Evolutionary conservation across 2,797 vertebrate genomes (phyloP).

Genomic region (Bradypodion ventrale): DNA sequence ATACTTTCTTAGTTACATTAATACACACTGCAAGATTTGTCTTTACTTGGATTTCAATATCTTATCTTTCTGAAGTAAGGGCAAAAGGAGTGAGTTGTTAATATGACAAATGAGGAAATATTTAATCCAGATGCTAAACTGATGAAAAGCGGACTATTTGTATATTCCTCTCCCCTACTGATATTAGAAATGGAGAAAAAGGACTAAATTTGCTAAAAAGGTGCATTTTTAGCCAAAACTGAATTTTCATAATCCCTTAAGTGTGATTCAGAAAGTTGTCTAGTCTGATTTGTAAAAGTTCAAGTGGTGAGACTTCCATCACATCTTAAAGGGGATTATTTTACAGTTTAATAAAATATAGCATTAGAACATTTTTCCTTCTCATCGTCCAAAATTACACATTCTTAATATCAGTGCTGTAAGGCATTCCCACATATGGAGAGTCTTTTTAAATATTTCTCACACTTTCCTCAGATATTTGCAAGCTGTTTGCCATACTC

Average conservation of each 20-base stretch:
- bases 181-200: constrained; percentile 43
- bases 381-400: constrained; percentile 18
- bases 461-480: constrained; percentile 51
- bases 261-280: not conserved
- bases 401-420: constrained; percentile 27
- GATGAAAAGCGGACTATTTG: constrained; percentile 25
- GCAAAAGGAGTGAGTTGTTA: constrained; percentile 29
- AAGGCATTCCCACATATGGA: constrained; percentile 44
- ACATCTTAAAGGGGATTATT: constrained; percentile 43
- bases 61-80: constrained; percentile 24
- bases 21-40: not conserved
- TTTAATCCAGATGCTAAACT: constrained; percentile 47
- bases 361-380: constrained; percentile 29
- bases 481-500: constrained; percentile 45
- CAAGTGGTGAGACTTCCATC: constrained; percentile 49
- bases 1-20: constrained; percentile 42
- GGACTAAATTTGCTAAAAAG: constrained; percentile 31
- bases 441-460: constrained; percentile 44
- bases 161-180: constrained; percentile 20
- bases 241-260: constrained; percentile 47
- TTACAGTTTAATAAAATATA: constrained; percentile 24
- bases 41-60: constrained; percentile 33
- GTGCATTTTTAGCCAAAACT: not conserved
- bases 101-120: constrained; percentile 55
- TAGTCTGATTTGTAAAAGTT: constrained; percentile 53